Conservation (phyloP, 2,113 vertebrate genomes). For the Piaya cayana region DNA sequence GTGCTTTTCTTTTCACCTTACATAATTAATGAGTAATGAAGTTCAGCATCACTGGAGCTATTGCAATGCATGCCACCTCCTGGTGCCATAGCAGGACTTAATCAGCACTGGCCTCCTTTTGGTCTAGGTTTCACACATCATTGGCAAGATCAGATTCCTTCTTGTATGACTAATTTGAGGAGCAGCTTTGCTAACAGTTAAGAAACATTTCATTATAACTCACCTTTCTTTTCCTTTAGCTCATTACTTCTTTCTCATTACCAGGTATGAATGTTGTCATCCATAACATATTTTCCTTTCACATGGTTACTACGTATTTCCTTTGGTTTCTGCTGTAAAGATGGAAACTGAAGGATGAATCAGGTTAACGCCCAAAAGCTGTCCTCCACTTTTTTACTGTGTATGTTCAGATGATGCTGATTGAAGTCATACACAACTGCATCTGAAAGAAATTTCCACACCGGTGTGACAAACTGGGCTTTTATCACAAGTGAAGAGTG, state of each 20-base stretch:
- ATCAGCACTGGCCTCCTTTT: not conserved
- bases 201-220: not conserved
- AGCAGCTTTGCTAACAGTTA: not conserved
- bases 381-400: not conserved
- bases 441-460: not conserved
- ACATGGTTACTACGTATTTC: not conserved
- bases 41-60: not conserved
- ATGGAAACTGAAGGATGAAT: not conserved
- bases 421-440: not conserved
- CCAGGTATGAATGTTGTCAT: not conserved
- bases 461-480: not conserved
- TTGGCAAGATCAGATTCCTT: not conserved
- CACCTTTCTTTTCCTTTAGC: not conserved
- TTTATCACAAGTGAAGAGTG: not conserved
- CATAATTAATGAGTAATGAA: not conserved
- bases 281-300: not conserved
- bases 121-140: not conserved
- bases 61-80: not conserved
- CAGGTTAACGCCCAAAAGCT: not conserved
- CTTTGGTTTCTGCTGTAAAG: not conserved
- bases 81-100: not conserved
- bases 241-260: not conserved
- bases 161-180: not conserved
- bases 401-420: not conserved
- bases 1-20: not conserved